Evolutionary conservation across 2,888 invertebrate species (phyloP).

Genomic region (Electrophaes corylata): DNA sequence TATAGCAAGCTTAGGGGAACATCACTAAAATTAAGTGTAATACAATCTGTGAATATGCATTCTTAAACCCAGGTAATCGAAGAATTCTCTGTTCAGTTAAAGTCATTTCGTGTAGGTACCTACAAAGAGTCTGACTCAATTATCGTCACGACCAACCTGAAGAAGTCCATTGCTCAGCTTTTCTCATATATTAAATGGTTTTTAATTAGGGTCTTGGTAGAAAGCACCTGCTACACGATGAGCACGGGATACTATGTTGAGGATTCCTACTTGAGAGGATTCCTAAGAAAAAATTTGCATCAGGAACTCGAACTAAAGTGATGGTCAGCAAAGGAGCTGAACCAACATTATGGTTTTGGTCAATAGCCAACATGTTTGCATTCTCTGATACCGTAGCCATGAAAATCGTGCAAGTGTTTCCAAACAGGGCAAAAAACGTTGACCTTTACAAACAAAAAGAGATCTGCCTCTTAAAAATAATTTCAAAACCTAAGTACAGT

Average conservation of each 20-base stretch:
- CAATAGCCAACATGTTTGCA: slow-evolving; percentile 5
- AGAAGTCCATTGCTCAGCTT: too few species aligned
- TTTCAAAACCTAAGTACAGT: neutral
- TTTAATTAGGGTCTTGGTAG: too few species aligned
- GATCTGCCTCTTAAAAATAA: neutral
- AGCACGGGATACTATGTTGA: too few species aligned
- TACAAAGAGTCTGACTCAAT: too few species aligned
- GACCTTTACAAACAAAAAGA: neutral
- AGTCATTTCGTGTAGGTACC: too few species aligned
- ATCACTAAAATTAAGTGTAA: neutral
- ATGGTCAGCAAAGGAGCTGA: slow-evolving; percentile 2
- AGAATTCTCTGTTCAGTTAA: too few species aligned
- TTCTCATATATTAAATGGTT: too few species aligned
- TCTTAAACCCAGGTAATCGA: too few species aligned
- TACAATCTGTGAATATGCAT: too few species aligned
- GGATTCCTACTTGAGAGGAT: too few species aligned
- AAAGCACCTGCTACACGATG: too few species aligned
- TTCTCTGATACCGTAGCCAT: slow-evolving; percentile 2
- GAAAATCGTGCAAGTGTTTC: slow-evolving; percentile 31
- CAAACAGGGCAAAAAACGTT: slow-evolving; percentile 25
- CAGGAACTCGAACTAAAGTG: slow-evolving; percentile 1
- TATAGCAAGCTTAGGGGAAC: neutral
- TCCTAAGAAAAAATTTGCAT: neutral
- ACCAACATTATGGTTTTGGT: slow-evolving; percentile 2
- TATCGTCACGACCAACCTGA: too few species aligned